Conservation (phyloP, 2,888 invertebrate genomes). For the Serripes groenlandicus region DNA sequence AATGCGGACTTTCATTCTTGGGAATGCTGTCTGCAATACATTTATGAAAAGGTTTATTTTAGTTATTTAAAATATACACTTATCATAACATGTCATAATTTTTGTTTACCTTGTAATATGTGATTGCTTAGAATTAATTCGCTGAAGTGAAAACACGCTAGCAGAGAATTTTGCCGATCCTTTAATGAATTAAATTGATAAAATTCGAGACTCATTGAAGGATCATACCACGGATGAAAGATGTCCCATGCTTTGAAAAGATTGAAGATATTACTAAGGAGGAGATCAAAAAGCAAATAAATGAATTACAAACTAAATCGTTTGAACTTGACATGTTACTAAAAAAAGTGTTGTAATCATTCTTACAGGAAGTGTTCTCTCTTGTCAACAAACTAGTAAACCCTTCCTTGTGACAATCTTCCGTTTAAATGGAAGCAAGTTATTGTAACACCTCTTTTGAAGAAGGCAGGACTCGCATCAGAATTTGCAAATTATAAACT, state of each 20-base stretch:
- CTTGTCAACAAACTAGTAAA: constrained; percentile 25
- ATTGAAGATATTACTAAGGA: constrained; percentile 24
- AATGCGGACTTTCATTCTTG: too few relatives aligned
- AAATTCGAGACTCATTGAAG: constrained; percentile 44
- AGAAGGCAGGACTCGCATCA: constrained; percentile 53
- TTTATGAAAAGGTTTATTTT: too few relatives aligned
- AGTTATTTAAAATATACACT: too few relatives aligned
- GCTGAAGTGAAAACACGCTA: constrained; percentile 8
- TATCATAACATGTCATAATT: too few relatives aligned
- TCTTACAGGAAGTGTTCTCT: constrained; percentile 20
- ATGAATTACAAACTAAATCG: constrained; percentile 26
- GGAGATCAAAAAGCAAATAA: constrained; percentile 39
- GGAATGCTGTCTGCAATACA: too few relatives aligned
- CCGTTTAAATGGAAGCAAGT: constrained; percentile 51
- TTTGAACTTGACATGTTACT: constrained; percentile 44
- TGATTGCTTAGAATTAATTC: too few relatives aligned
- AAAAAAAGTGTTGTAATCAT: constrained; percentile 17
- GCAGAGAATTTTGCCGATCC: constrained; percentile 49
- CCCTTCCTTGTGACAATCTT: constrained; percentile 30
- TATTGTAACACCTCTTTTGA: constrained; percentile 45
- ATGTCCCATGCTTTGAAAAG: constrained; percentile 7
- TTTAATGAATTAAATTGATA: constrained; percentile 46
- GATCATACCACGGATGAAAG: constrained; percentile 24
- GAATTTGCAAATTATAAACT: constrained; percentile 42
- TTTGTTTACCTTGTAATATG: too few relatives aligned